Percentiles rank a stretch among this genome's conserved stretches.
Conservation (phyloP, 2,888 invertebrate genomes). For the Choreutis nemorana region DNA sequence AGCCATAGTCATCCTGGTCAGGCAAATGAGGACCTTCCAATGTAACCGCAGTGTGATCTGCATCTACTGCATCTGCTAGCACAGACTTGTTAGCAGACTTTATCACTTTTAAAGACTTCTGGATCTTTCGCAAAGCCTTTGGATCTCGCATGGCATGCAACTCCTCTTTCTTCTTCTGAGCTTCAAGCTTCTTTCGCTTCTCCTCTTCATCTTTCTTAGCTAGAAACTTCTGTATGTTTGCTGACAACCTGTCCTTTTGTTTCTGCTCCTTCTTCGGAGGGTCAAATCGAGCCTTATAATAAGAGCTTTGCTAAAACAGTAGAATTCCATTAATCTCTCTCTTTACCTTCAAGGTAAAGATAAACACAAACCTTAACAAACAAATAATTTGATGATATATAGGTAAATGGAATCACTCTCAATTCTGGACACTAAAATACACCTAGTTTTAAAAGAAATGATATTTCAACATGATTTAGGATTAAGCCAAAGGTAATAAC, state of each 20-base stretch:
- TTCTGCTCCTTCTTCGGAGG: constrained; percentile 83
- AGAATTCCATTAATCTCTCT: no score
- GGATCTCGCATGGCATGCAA: constrained; percentile 73
- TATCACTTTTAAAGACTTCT: constrained; percentile 83
- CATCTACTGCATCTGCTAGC: constrained; percentile 81
- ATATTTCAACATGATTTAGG: no score
- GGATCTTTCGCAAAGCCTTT: constrained; percentile 77
- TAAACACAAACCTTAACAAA: no score
- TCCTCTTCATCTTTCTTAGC: constrained; percentile 85
- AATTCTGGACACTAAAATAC: no score
- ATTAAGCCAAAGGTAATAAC: no score
- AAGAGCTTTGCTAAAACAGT: constrained; percentile 52
- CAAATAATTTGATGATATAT: no score
- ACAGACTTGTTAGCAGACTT: constrained; percentile 91
- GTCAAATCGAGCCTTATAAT: constrained; percentile 80
- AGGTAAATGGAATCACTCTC: no score
- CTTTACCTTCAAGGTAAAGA: no score
- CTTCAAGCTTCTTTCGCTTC: constrained; percentile 67
- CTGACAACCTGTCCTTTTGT: constrained; percentile 72
- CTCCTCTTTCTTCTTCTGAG: constrained; percentile 71
- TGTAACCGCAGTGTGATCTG: constrained; percentile 78
- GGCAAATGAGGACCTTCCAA: constrained; percentile 79
- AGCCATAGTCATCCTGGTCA: constrained; percentile 92
- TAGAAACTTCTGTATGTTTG: constrained; percentile 83
- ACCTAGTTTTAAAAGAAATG: no score